Evolutionary conservation across 37 sponge, comb jelly and placozoan species (phyloP), one percentile per base, ranked within the genome.

Genomic region (Tethya wilhelma): DNA sequence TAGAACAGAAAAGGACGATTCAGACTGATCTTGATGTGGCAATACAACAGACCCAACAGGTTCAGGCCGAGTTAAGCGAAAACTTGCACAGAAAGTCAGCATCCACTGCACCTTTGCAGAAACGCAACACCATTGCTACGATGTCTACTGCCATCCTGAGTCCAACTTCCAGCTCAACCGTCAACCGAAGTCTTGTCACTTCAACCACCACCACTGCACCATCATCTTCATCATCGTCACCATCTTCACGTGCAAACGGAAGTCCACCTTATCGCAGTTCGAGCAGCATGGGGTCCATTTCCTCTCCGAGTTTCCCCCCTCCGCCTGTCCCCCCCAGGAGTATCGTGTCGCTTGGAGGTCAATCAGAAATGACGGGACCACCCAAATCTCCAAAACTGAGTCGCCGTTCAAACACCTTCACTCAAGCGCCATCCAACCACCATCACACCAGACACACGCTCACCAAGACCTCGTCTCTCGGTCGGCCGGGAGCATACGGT

Each of bases 241-340:
- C 26, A 6, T 22, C 28, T 41, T 25, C 29, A n/a, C 71, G 7
- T 26, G 9, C 28, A 2, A 79, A 56, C 39, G 80, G 70, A 19
- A 5, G 4, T 7, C 25, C 2, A 22, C 73, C 19, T 2, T 26
- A 32, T n/a, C 63, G 33, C n/a, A 71, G 55, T 3, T 43, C 56
- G 1, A 31, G 55, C 73, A 70, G 46, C 45, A 41, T 70, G 45
- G 71, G 44, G 39, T 49, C 28, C 7, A 72, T 32, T 28, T 20
- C 64, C 20, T 12, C 33, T 14, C 36, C 65, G 30, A 20, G 9
- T 33, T 53, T n/a, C 19, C 55, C 71, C 65, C 17, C 64, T 5
- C 81, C 81, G 23, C 74, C 64, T 5, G 74, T 86, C 38, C 86
- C 87, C 22, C 87, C 87, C 39, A 58, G 87, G 29, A 87, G 87